phyloP scores from a whole-genome alignment of 2,113 vertebrate species.

The Ciconia maguari region DNA sequence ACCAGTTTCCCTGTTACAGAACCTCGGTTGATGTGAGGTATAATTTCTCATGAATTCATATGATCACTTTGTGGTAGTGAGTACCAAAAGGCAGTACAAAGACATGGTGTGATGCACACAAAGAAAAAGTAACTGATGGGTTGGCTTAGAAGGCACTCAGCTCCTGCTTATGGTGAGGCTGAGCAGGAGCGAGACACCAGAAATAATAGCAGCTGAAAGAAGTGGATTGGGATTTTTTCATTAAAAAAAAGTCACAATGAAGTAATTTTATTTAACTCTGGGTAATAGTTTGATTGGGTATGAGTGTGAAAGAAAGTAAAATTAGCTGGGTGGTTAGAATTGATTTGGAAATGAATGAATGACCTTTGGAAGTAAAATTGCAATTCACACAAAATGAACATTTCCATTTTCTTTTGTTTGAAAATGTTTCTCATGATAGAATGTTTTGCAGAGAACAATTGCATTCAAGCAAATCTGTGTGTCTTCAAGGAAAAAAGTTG shows the following conservation, averaged over 20 bases:
- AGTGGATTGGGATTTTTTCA: fast-evolving
- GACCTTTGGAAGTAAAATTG: not conserved
- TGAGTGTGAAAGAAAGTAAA: not conserved
- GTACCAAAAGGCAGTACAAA: not conserved
- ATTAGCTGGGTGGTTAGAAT: not conserved
- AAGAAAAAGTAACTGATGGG: not conserved
- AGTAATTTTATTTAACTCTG: not conserved
- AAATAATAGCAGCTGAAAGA: not conserved
- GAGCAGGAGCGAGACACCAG: not conserved
- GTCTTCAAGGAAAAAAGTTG: not conserved
- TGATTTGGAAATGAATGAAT: not conserved
- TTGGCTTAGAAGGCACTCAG: not conserved
- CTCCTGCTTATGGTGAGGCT: not conserved
- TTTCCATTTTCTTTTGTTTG: not conserved
- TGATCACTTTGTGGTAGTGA: not conserved
- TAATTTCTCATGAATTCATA: not conserved
- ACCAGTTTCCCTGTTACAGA: not conserved
- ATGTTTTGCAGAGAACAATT: not conserved
- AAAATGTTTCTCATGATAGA: not conserved
- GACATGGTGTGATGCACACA: not conserved
- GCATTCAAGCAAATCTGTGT: not conserved
- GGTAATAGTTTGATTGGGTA: not conserved
- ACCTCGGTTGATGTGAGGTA: fast-evolving
- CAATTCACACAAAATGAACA: not conserved
- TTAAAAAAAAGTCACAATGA: not conserved